A percentile compares a stretch with the other conserved stretches of the same genome.
These are phyloP conservation scores for Bursaphelenchus mucronatus DNA, from an alignment of 1,140 invertebrate genomes.

Conservation along the genomic window DNA sequence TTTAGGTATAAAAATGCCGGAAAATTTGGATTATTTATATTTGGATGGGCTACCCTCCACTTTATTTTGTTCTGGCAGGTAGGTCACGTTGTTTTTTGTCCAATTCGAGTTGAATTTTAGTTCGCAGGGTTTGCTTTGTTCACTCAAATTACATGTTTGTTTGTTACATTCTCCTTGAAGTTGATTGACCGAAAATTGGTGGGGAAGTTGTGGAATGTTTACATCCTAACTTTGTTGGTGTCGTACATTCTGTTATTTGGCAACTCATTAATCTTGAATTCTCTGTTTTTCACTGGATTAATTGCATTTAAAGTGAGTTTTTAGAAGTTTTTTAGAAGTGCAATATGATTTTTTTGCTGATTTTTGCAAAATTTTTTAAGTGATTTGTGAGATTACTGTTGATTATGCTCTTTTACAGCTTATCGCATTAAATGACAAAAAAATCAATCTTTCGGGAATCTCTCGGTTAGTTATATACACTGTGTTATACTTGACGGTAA, in stretches of 20 bases:
- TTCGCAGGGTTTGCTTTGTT: slow-evolving; percentile 49
- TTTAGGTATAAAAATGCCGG: slow-evolving; percentile 73
- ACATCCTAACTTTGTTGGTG: slow-evolving; percentile 39
- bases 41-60: slow-evolving; percentile 62
- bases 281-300: slow-evolving; percentile 66
- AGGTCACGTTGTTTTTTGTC: background rate
- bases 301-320: slow-evolving; percentile 62
- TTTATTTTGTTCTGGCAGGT: slow-evolving; percentile 55
- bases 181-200: slow-evolving; percentile 50
- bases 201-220: slow-evolving; percentile 44
- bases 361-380: slow-evolving; percentile 39
- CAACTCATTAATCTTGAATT: slow-evolving; percentile 70
- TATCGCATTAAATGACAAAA: too few relatives aligned
- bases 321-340: slow-evolving; percentile 19
- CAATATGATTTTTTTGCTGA: slow-evolving; percentile 61
- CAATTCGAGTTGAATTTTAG: slow-evolving; percentile 35
- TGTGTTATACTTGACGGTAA: slow-evolving; percentile 13
- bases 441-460: too few relatives aligned
- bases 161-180: slow-evolving; percentile 44
- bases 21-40: slow-evolving; percentile 59
- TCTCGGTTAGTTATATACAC: background rate
- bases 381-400: background rate
- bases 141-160: slow-evolving; percentile 43
- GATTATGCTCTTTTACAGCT: background rate
- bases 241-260: slow-evolving; percentile 66